Conservation (phyloP, 2,797 vertebrate species). For the Hapalemur alaotrensis region DNA sequence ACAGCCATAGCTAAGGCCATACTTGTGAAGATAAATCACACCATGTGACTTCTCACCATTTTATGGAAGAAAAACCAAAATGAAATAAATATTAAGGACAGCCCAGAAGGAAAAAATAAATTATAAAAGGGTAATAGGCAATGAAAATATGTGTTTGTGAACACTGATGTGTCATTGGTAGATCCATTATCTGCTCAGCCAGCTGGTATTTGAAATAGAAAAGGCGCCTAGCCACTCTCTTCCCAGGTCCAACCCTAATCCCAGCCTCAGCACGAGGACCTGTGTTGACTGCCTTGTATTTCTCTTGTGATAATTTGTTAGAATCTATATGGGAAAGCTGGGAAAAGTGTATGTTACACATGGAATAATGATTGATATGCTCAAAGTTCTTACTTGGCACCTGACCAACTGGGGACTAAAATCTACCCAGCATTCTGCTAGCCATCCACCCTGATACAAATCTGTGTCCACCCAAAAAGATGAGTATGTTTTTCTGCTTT, state of each 20-base stretch:
- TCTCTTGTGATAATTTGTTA: background rate
- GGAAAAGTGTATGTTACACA: background rate
- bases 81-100: background rate
- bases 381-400: background rate
- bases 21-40: background rate
- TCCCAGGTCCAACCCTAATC: background rate
- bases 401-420: background rate
- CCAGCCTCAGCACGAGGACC: background rate
- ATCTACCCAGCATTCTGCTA: background rate
- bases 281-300: background rate
- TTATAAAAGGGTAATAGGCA: background rate
- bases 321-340: background rate
- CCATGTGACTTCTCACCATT: background rate
- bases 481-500: background rate
- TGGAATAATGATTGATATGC: background rate
- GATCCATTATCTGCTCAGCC: background rate
- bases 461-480: background rate
- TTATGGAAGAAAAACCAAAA: background rate
- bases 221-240: background rate
- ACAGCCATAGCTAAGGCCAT: background rate
- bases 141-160: background rate
- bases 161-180: background rate
- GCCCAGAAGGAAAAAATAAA: background rate
- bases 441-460: background rate
- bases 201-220: background rate